phyloP scores from a whole-genome alignment of 2,888 invertebrate genomes.

The Frankliniella intonsa region DNA sequence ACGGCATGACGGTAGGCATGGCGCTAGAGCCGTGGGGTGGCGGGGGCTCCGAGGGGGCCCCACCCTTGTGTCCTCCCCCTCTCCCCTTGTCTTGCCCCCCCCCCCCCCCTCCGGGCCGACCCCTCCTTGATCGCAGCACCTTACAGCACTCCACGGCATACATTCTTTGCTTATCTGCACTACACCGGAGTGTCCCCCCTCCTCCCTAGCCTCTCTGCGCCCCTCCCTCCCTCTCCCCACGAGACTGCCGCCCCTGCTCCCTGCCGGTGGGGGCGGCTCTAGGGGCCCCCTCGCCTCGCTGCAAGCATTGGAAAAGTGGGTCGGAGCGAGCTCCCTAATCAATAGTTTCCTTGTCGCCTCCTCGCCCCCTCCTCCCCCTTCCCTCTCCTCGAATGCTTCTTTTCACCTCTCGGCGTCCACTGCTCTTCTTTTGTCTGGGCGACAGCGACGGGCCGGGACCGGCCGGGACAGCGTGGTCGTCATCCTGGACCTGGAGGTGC shows the following conservation, averaged over 20 bases:
- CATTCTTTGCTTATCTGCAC: constrained; percentile 25
- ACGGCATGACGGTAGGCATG: neutral
- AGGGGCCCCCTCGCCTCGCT: neutral
- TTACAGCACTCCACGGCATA: constrained; percentile 12
- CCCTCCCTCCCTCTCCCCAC: neutral
- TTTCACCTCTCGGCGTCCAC: neutral
- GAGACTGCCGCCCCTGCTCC: neutral
- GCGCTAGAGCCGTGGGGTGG: neutral
- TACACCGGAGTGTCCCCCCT: constrained; percentile 2
- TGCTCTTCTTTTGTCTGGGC: neutral
- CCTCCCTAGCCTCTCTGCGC: neutral
- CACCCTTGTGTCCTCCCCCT: neutral
- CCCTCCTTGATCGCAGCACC: constrained; percentile 13
- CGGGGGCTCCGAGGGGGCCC: no score
- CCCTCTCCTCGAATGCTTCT: neutral
- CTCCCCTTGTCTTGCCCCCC: neutral
- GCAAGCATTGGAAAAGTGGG: constrained; percentile 26
- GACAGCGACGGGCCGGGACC: neutral
- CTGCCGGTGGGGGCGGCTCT: neutral
- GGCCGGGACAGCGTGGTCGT: neutral
- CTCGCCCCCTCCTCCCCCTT: neutral
- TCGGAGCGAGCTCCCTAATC: constrained; percentile 15
- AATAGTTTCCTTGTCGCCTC: constrained; percentile 20
- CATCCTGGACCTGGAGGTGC: neutral
- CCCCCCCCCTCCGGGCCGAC: neutral